Evolutionary conservation across 2,113 vertebrate genomes (phyloP), one percentile per base, ranked within the genome.

Genomic region (Tricholaema leucomelas): DNA sequence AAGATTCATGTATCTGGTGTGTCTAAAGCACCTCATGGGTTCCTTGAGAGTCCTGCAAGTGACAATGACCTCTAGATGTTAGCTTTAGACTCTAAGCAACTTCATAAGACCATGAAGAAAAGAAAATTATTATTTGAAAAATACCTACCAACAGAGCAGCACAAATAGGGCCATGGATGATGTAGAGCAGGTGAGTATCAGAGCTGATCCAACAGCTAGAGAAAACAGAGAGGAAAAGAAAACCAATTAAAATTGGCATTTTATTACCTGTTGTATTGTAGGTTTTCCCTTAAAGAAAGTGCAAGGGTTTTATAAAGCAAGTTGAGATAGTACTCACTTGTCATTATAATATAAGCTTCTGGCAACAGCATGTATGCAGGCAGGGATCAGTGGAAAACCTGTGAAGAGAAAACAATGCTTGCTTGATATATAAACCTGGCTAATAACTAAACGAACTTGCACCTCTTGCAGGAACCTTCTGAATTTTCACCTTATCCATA

Each of bases 141-240:
- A 78, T 67, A 97, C 98, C 92, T 97, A 99, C 98, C 99, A 99
- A 54, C 42, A 99, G 95, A 75, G 99, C 99, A 61, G 99, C 99
- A 92, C 99, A 99, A 96, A 99, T 99, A 82, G 99, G 99, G 5
- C 99, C 99, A 4, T 99, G 99, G 97, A 99, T 98, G 94, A 99
- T 99, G 92, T 99, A 99, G 76, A 99, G 98, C 38, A 99, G 98
- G 28, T 99, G 98, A 6, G 99, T 99, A 85, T 99, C 99, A 69
- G 99, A 98, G 96, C 99, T 99, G 94, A 99, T 99, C 99, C 99
- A 99, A 94, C 99, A 99, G 91, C 99, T 99, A 80, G 54, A 89
- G 59, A 77, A 95, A 92, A 96, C 25, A 94, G 67, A 86, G 2
- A 90, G 15, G 25, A 31, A 74, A 52, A 91, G 4, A 64, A 56